phyloP scores from a whole-genome alignment of 1,140 invertebrate genomes.

The Solenopsis invicta region DNA sequence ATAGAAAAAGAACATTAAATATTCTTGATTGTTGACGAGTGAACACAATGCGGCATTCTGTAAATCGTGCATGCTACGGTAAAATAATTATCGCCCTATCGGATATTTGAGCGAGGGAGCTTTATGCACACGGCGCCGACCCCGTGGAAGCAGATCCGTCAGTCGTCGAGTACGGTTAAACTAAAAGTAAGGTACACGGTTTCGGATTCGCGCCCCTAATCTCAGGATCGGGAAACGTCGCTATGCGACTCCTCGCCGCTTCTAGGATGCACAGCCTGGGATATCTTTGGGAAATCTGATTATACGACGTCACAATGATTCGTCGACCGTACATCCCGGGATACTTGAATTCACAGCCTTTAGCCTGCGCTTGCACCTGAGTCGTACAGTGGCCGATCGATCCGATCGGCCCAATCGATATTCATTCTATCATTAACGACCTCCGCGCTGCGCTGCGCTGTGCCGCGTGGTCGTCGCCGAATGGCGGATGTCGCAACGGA shows the following conservation, averaged over 20 bases:
- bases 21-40: slow-evolving; percentile 78
- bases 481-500: slow-evolving; percentile 59
- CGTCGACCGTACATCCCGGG: slow-evolving; percentile 63
- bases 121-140: neutral
- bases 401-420: neutral
- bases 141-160: neutral
- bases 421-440: slow-evolving; percentile 10
- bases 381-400: neutral
- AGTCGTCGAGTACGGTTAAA: slow-evolving; percentile 3
- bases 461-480: neutral
- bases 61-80: slow-evolving; percentile 45
- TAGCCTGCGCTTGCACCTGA: slow-evolving; percentile 54
- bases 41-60: slow-evolving; percentile 79
- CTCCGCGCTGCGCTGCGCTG: neutral
- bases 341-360: slow-evolving; percentile 73
- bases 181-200: neutral
- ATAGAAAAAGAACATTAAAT: slow-evolving; percentile 72
- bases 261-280: slow-evolving; percentile 59
- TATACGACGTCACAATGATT: slow-evolving; percentile 70
- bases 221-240: neutral
- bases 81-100: slow-evolving; percentile 24
- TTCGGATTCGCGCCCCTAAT: neutral
- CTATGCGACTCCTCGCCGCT: slow-evolving; percentile 14
- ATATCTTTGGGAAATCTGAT: slow-evolving; percentile 72
- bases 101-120: slow-evolving; percentile 16